Evolutionary conservation across 37 sponge, comb jelly and placozoan genomes (phyloP), one percentile per base, ranked within the genome.

Genomic region (Amphimedon queenslandica): DNA sequence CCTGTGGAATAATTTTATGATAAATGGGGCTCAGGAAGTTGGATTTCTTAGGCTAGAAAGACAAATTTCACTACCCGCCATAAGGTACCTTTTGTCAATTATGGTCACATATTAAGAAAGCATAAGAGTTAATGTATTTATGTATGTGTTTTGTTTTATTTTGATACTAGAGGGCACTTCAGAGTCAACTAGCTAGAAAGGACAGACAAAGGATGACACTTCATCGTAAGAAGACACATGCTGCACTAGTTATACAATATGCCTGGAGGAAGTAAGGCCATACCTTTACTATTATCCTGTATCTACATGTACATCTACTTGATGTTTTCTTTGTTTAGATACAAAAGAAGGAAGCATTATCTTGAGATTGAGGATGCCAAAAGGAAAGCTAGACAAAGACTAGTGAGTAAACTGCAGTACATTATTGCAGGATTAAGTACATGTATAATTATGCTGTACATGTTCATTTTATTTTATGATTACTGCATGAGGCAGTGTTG

Each of bases 211-310:
- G 91, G 32, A 60, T 90, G 57, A 33, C 40, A 31, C 55, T 81
- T 35, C 77, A 82, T 64, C 63, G 91, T 20, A 64, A 82, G 74
- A 85, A 80, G 82, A 79, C 77, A 23, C 81, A 90, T 43, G 97
- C 97, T 63, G 93, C 97, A 3, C 77, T 93, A 13, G 53, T 82
- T 29, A 93, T 96, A 41, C 97, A 96, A 57, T 76, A 90, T 27
- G 84, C 93, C 35, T 96, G 93, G 97, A 82, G 94, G 58, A 79
- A 73, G 79, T 78, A 56, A 55, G 65, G 13, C 3, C 8, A 23
- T 47, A 18, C 51, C 8, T 47, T 47, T 18, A 6, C 36, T 6
- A 66, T 30, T 66, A 3, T 37, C n/a, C n/a, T n/a, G n/a, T n/a
- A n/a, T n/a, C n/a, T n/a, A n/a, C n/a, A n/a, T n/a, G n/a, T n/a